Percentiles rank a stretch among this genome's conserved stretches.
These are phyloP conservation scores for Clavelina lepadiformis DNA, from an alignment of 23 tunicate species.

Conservation along the genomic window DNA sequence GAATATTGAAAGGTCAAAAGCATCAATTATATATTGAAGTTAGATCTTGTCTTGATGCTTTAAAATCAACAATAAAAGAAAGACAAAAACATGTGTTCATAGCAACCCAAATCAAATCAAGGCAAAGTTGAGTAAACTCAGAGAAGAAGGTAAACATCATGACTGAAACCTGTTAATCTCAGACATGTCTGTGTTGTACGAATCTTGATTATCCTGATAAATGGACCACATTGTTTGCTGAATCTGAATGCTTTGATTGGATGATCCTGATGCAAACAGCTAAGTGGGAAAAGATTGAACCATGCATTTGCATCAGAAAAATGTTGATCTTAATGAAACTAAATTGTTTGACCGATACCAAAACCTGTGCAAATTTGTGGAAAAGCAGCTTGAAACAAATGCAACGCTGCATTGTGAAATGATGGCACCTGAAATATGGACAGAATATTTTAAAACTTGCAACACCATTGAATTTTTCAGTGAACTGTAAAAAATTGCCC, in stretches of 20 bases:
- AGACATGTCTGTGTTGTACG: background rate
- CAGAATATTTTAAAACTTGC: constrained; percentile 3
- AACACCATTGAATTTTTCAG: background rate
- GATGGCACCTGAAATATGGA: no score
- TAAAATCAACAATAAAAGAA: no score
- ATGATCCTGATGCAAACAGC: constrained; percentile 5
- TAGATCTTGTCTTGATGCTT: no score
- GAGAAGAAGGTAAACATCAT: background rate
- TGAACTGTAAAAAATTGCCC: no score
- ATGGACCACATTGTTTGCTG: constrained; percentile 8
- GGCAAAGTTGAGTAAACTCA: constrained; percentile 1
- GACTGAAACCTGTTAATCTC: constrained; percentile 1
- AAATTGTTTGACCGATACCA: constrained; percentile 15
- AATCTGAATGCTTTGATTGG: constrained; percentile 11
- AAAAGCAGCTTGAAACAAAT: no score
- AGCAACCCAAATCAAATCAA: no score
- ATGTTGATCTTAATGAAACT: constrained; percentile 9
- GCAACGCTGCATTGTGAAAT: background rate
- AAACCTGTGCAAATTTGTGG: constrained; percentile 5
- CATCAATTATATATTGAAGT: no score
- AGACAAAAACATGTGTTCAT: no score
- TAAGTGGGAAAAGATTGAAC: background rate
- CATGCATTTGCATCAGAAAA: constrained; percentile 10
- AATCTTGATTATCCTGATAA: background rate
- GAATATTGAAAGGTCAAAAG: no score